Percentiles rank a stretch among this genome's conserved stretches.
Evolutionary conservation across 2,888 invertebrate genomes (phyloP).

Genomic region (Mystacides longicornis): DNA sequence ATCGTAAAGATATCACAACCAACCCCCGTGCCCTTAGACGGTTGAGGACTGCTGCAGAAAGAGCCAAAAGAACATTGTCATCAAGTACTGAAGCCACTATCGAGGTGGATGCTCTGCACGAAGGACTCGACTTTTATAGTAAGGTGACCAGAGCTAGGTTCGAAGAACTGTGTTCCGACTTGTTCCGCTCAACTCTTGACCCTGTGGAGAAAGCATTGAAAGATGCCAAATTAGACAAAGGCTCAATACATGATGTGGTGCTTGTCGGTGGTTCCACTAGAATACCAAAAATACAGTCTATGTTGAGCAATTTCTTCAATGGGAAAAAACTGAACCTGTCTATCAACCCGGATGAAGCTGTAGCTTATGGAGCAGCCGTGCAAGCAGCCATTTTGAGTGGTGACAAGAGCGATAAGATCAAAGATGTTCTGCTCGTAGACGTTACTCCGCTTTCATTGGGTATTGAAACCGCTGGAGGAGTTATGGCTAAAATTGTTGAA

Average conservation of each 20-base stretch:
- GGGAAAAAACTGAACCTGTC: constrained; percentile 65
- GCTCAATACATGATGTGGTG: constrained; percentile 69
- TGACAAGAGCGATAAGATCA: constrained; percentile 65
- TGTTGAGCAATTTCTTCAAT: constrained; percentile 69
- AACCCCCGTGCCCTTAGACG: constrained; percentile 63
- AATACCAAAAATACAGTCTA: constrained; percentile 69
- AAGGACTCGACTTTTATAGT: constrained; percentile 64
- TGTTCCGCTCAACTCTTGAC: constrained; percentile 64
- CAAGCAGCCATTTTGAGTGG: constrained; percentile 67
- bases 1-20: constrained; percentile 57
- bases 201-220: constrained; percentile 72
- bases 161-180: constrained; percentile 65
- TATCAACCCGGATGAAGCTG: constrained; percentile 76
- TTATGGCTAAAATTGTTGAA: constrained; percentile 70
- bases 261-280: constrained; percentile 76
- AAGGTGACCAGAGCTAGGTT: constrained; percentile 69
- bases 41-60: constrained; percentile 67
- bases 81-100: constrained; percentile 69
- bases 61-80: constrained; percentile 69
- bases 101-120: constrained; percentile 68
- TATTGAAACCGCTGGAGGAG: constrained; percentile 77
- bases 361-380: constrained; percentile 70
- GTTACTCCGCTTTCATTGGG: constrained; percentile 60
- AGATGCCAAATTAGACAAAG: constrained; percentile 73
- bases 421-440: constrained; percentile 55